Percentiles rank a stretch among this genome's conserved stretches.
phyloP scores from a whole-genome alignment of 2,113 vertebrate genomes.

The Ramphastos sulfuratus region DNA sequence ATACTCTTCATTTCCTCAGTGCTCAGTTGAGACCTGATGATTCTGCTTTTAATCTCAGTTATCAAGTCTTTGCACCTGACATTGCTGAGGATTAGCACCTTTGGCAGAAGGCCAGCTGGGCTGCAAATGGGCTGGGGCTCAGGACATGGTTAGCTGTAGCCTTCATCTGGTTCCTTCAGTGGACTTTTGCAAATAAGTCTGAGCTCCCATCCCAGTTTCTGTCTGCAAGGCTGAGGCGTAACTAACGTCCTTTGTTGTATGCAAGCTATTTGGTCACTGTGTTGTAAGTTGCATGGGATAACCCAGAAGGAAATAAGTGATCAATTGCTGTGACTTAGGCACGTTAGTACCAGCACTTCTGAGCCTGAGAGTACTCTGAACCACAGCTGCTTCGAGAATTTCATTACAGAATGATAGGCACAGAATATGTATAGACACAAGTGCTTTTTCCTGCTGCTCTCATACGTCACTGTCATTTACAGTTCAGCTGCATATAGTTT shows the following conservation, averaged over 20 bases:
- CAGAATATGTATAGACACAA: neutral
- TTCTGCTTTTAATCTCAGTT: neutral
- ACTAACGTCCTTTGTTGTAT: neutral
- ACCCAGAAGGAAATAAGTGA: neutral
- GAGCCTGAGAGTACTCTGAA: neutral
- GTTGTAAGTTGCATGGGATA: neutral
- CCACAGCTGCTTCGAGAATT: neutral
- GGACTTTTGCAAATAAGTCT: neutral
- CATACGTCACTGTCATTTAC: neutral
- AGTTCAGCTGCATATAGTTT: neutral
- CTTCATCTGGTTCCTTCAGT: neutral
- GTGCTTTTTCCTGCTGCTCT: neutral
- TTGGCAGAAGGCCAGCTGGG: neutral
- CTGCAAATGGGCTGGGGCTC: neutral
- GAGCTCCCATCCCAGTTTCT: neutral
- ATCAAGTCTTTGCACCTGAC: neutral
- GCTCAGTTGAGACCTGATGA: neutral
- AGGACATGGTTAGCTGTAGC: accelerated
- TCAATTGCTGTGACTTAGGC: neutral
- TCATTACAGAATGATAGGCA: neutral
- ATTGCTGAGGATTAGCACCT: neutral
- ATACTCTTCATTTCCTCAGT: neutral
- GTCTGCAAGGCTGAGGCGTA: neutral
- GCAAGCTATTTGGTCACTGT: neutral
- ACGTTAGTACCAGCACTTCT: neutral